A percentile compares a stretch with the other conserved stretches of the same genome.
Conservation (phyloP, 2,888 invertebrate genomes). For the Zelleria hepariella region DNA sequence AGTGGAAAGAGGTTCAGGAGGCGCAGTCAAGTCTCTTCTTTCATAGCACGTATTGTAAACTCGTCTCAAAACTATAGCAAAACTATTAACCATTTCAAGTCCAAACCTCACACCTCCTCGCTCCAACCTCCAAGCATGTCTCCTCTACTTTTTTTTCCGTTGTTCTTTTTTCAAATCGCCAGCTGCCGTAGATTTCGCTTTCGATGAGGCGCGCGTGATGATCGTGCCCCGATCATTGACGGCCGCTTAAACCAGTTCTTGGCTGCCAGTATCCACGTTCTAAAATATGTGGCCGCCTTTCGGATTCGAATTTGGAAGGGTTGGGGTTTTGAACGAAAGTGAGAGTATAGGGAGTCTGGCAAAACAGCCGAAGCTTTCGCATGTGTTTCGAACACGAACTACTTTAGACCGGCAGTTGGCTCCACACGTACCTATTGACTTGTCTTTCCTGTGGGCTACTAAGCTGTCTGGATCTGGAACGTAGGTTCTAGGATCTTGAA, state of each 20-base stretch:
- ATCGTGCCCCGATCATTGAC: slow-evolving; percentile 3
- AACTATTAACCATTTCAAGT: not conserved
- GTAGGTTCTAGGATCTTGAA: too few species aligned
- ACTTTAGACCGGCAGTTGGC: too few species aligned
- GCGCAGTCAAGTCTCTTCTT: not conserved
- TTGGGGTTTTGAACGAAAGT: not conserved
- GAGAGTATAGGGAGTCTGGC: not conserved
- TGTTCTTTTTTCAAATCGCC: slow-evolving; percentile 1
- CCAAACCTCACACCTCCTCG: not conserved
- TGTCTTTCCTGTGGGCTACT: too few species aligned
- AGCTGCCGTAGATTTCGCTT: slow-evolving; percentile 9
- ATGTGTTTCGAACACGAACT: too few species aligned
- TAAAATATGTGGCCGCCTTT: not conserved
- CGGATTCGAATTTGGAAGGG: not conserved
- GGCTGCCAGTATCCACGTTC: not conserved
- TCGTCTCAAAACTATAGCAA: too few species aligned
- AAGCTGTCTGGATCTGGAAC: too few species aligned
- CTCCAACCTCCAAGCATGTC: not conserved
- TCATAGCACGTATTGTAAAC: not conserved
- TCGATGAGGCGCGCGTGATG: slow-evolving; percentile 8
- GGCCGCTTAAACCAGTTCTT: not conserved
- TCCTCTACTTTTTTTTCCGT: slow-evolving; percentile 1
- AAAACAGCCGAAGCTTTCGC: too few species aligned
- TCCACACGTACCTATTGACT: too few species aligned
- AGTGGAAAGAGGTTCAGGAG: too few species aligned